Base-by-base conservation (phyloP, 1,140 invertebrate genomes). In the Scaptomyza graminum region DNA sequence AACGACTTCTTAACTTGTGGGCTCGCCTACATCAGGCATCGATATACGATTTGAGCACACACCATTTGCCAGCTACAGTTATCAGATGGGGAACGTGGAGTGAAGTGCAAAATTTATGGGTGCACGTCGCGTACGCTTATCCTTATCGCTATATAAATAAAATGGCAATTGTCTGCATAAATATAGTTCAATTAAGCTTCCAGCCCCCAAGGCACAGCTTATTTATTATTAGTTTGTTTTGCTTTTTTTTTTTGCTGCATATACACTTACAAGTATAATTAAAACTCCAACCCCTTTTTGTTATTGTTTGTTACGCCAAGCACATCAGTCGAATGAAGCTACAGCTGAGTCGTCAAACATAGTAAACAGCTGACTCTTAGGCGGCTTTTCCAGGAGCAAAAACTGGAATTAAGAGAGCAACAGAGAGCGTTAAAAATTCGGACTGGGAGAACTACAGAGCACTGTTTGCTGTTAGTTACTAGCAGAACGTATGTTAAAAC, bases 21-120 rank as follows among this genome's bases (percentile, higher is more conserved):
- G 60, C 43, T 78, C 37, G 55, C 39, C 61, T 68, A 76, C 46
- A 67, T 65, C 76, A 54, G 28, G 59, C 28, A 55, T 68, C 47
- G 44, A 87, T 82, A 88, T 69, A 64, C 75, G 74, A 73, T 83
- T 87, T 73, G 75, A 56, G 72, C 83, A 87, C 82, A 83, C 82
- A 87, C 83, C 71, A 87, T 88, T 85, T 79, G 65, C 46, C 15
- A 22, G 56, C 46, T 25, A 25, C 39, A 41, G 39, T 28, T 37
- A 63, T 47, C 34, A 59, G 7, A 6, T 5, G 11, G 13, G 13
- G n/a, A 11, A 12, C 11, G 7, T 16, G 11, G 8, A n/a, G 18
- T 4, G 22, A n/a, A 54, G 18, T 34, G 15, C 11, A 34, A 59
- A 65, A 56, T 60, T 67, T 67, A 67, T 60, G 3, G 65, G 37